Evolutionary conservation across 2,113 vertebrate genomes (phyloP).

Genomic region (Myrmecophaga tridactyla): DNA sequence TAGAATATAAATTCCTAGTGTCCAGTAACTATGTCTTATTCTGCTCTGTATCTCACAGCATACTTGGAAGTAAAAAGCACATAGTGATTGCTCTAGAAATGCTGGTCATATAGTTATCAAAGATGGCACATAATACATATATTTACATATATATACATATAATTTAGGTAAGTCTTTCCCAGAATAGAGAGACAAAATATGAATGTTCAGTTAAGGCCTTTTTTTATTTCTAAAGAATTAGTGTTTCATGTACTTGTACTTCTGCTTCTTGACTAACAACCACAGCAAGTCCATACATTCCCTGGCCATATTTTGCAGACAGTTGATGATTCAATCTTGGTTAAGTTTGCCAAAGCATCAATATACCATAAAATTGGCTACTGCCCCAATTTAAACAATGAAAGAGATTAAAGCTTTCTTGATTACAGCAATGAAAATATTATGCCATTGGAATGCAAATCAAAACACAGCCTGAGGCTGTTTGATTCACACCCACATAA

Average conservation of each 20-base stretch:
- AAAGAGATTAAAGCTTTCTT: slow-evolving; percentile 55
- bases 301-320: background rate
- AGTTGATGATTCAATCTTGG: slow-evolving; percentile 31
- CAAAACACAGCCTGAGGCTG: background rate
- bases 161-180: background rate
- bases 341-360: slow-evolving; percentile 7
- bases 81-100: background rate
- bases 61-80: background rate
- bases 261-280: slow-evolving; percentile 23
- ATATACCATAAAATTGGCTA: slow-evolving; percentile 41
- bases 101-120: background rate
- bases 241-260: background rate
- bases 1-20: background rate
- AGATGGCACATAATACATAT: background rate
- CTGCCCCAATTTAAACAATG: slow-evolving; percentile 58
- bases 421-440: slow-evolving; percentile 41
- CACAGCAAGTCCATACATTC: background rate
- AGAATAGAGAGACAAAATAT: background rate
- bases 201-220: background rate
- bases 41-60: background rate
- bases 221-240: background rate
- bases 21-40: background rate
- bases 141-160: background rate
- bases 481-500: slow-evolving; percentile 37
- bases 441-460: slow-evolving; percentile 51